Base-by-base conservation (phyloP, 2,888 invertebrate species). In the Erebia aethiops region DNA sequence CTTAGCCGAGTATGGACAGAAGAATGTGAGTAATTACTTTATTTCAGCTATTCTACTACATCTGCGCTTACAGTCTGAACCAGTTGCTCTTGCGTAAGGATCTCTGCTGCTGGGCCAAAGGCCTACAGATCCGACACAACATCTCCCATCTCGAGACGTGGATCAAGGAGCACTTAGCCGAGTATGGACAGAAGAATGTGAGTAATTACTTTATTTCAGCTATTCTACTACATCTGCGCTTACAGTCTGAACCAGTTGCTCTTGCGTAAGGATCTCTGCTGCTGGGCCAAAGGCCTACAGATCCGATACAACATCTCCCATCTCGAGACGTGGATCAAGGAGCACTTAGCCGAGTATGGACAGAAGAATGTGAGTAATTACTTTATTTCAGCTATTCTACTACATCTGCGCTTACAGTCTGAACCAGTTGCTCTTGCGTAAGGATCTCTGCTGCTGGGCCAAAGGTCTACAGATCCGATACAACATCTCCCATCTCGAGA, bases 201-300 rank as follows among this genome's bases (percentile, higher is more conserved):
- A 88, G 91, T 87, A 35, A 1, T 7, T 43, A 10, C 4, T 64
- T 41, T 46, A 9, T 60, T 70, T 13, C 54, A 97, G 94, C 84
- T 99, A 0, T 97, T 98, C 90, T 99, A 98, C 92, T 98, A 97
- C 90, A 96, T 99, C 82, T 98, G 98, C 89, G 98, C 99, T 11
- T 96, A 97, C 80, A 97, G 99, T 35, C 92, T 99, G 13, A n/a
- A n/a, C 72, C 95, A 99, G 51, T n/a, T n/a, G n/a, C n/a, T n/a
- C n/a, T n/a, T n/a, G n/a, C n/a, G n/a, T n/a, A 98, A 98, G 81
- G 99, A 99, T 85, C 95, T 99, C 1, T 43, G 43, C 57, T 98
- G 98, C 91, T 99, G 99, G 98, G 97, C 98, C 58, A 99, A 98
- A 84, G 99, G 99, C 1, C 97, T 99, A 95, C 98, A 99, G 89